Percentiles rank a stretch among this genome's conserved stretches.
These are phyloP conservation scores for Gnathonemus longibarbis DNA, from an alignment of 2,113 vertebrate species.

Conservation along the genomic window DNA sequence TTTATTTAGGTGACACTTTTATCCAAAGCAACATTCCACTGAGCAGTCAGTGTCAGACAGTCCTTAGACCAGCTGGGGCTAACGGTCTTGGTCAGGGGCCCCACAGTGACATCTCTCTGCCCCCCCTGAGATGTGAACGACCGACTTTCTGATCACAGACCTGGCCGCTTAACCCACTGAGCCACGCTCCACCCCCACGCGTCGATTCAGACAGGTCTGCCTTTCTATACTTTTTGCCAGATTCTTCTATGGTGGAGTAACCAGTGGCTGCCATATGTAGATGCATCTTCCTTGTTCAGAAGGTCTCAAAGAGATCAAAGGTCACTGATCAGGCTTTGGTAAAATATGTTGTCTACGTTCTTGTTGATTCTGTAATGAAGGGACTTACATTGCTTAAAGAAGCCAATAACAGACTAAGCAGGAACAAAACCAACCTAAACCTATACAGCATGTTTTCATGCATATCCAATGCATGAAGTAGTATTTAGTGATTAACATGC, in stretches of 20 bases:
- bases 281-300: neutral
- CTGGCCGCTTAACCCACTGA: neutral
- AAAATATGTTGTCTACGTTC: neutral
- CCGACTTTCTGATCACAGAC: neutral
- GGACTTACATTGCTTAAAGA: neutral
- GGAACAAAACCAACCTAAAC: neutral
- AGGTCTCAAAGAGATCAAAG: neutral
- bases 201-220: neutral
- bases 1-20: neutral
- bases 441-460: neutral
- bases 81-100: neutral
- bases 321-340: neutral
- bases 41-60: neutral
- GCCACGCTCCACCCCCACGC: neutral
- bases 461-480: neutral
- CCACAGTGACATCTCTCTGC: neutral
- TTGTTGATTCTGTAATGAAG: neutral
- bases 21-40: neutral
- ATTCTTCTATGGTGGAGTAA: neutral
- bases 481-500: neutral
- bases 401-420: neutral
- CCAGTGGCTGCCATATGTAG: neutral
- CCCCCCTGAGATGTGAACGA: neutral
- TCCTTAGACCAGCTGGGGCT: neutral
- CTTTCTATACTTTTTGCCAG: neutral